Evolutionary conservation across 2,888 invertebrate species (phyloP), one percentile per base, ranked within the genome.

Genomic region (Drosophila rellima): DNA sequence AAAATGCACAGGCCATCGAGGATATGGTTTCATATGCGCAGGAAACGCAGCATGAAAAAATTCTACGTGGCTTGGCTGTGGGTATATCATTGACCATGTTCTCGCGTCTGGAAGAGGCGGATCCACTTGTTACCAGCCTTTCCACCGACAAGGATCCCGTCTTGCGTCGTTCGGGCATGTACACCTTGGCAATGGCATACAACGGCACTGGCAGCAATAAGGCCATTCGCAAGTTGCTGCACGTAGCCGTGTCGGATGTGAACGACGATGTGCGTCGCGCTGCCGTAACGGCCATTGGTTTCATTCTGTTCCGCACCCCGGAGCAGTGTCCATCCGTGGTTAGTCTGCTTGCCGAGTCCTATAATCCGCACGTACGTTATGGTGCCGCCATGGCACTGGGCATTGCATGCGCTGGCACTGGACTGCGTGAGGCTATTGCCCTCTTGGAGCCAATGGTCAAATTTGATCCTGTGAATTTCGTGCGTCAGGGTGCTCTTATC

Each of bases 321-420:
- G 99, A 99, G 91, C 99, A 99, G 90, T 97, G 97, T 89, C 99
- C 99, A 2, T 98, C 98, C 77, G 98, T 99, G 6, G 99, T 99
- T 2, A 98, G 98, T 0, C 94, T 99, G 15, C 93, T 99, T 73
- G 98, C 99, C 0, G 99, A 99, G 92, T 99, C 98, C 70, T 99
- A 99, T 94, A 99, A 99, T 92, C 99, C 99, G 1, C 99, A 99
- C 92, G 99, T 99, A 1, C 95, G 99, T 59, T 99, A 99, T 92
- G 99, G 99, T 13, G 99, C 99, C 10, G 99, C 99, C 7, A 98
- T 99, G 98, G 99, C 99, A 3, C 93, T 99, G 66, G 99, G 99
- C 69, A 99, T 99, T 84, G 99, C 99, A 0, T 99, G 99, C 92
- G 99, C 99, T 44, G 99, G 99, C 11, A 98, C 98, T 7, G 99